Percentiles rank a stretch among this genome's conserved stretches.
These are phyloP conservation scores for Stigmatopora nigra DNA, from an alignment of 2,113 vertebrate genomes.

Conservation along the genomic window DNA sequence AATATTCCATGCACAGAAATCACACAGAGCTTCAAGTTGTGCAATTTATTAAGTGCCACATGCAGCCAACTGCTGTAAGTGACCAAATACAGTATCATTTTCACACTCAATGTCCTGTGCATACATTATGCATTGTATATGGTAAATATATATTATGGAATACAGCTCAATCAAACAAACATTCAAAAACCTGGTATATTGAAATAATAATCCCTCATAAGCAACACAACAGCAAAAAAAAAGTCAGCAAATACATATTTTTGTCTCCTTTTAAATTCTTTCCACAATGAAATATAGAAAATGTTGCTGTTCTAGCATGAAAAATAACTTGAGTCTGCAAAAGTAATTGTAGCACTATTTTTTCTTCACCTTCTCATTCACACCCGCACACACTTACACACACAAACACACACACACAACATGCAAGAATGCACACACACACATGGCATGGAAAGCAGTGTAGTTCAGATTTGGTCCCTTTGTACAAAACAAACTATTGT, in stretches of 20 bases:
- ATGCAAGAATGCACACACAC: constrained; percentile 4
- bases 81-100: constrained; percentile 36
- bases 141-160: constrained; percentile 39
- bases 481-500: constrained; percentile 31
- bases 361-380: neutral
- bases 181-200: constrained; percentile 49
- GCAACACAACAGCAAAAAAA: constrained; percentile 45
- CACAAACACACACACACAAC: no score
- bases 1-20: no score
- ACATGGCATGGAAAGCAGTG: constrained; percentile 28
- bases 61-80: constrained; percentile 44
- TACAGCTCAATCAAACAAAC: constrained; percentile 54
- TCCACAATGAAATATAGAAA: constrained; percentile 49
- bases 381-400: constrained; percentile 12
- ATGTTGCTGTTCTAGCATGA: constrained; percentile 29
- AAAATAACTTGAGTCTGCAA: constrained; percentile 19
- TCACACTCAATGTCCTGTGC: constrained; percentile 49
- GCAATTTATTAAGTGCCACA: constrained; percentile 61
- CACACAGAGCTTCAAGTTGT: constrained; percentile 40
- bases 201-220: constrained; percentile 50
- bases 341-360: constrained; percentile 2
- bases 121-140: constrained; percentile 44
- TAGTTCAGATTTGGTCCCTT: constrained; percentile 49
- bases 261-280: constrained; percentile 31
- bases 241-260: constrained; percentile 27